Conservation (phyloP, 2,797 vertebrate genomes). For the Eupleurogrammus muticus region DNA sequence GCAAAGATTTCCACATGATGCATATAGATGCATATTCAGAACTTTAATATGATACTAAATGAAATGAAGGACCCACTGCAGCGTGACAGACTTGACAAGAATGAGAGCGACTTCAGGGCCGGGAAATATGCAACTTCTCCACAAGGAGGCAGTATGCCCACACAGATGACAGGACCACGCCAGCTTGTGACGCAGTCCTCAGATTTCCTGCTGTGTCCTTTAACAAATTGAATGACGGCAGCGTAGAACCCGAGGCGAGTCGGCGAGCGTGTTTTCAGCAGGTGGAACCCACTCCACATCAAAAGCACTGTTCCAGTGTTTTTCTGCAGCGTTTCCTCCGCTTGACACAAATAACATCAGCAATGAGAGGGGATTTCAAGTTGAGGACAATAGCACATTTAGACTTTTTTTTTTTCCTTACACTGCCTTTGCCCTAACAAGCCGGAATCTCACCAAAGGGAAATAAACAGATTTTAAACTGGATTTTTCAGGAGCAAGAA, state of each 20-base stretch:
- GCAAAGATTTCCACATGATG: neutral
- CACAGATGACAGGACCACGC: constrained; percentile 16
- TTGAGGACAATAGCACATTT: neutral
- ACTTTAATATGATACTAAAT: neutral
- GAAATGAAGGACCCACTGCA: neutral
- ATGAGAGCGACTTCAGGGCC: neutral
- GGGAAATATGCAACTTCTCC: constrained; percentile 9
- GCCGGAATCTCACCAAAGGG: constrained; percentile 15
- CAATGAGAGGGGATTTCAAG: neutral
- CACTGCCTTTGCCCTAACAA: neutral
- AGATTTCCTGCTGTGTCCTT: constrained; percentile 21
- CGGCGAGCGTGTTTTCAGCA: neutral
- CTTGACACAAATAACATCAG: constrained; percentile 7
- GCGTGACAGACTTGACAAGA: accelerated
- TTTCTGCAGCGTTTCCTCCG: neutral
- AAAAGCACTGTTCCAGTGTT: neutral
- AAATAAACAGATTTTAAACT: constrained; percentile 6
- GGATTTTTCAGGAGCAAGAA: constrained; percentile 10
- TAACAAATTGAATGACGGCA: neutral
- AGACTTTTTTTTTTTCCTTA: constrained; percentile 6
- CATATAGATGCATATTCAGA: neutral
- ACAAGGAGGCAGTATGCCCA: constrained; percentile 66
- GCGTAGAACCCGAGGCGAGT: neutral
- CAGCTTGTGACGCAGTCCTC: neutral
- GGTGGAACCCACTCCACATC: constrained; percentile 1